Conservation (phyloP, 2,888 invertebrate species). For the Spisula solida region DNA sequence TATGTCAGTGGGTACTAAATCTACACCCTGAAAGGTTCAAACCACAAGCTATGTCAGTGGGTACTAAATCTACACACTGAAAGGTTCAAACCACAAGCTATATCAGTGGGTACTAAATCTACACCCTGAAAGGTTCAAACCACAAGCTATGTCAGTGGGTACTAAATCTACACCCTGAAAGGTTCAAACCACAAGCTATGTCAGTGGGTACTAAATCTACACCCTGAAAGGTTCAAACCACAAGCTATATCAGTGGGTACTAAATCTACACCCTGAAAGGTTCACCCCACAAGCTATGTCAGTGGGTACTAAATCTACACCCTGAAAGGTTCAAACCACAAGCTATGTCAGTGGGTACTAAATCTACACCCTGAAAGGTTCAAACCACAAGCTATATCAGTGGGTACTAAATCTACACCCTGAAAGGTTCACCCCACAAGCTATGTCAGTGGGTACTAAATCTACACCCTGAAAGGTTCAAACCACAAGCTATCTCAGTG, state of each 20-base stretch:
- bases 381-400: too few relatives aligned
- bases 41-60: slow-evolving; percentile 96
- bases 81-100: slow-evolving; percentile 95
- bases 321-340: slow-evolving; percentile 92
- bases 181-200: slow-evolving; percentile 93
- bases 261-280: slow-evolving; percentile 92
- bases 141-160: slow-evolving; percentile 95
- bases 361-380: slow-evolving; percentile 91
- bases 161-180: slow-evolving; percentile 93
- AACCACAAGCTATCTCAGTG: slow-evolving; percentile 95
- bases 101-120: slow-evolving; percentile 95
- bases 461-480: slow-evolving; percentile 92
- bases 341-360: slow-evolving; percentile 95
- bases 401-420: too few relatives aligned
- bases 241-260: slow-evolving; percentile 96
- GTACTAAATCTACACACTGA: slow-evolving; percentile 94
- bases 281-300: slow-evolving; percentile 95
- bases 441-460: slow-evolving; percentile 95
- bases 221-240: slow-evolving; percentile 93
- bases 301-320: slow-evolving; percentile 95
- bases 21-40: slow-evolving; percentile 93
- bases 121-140: slow-evolving; percentile 91
- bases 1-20: slow-evolving; percentile 95
- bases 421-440: slow-evolving; percentile 91
- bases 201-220: slow-evolving; percentile 96